A percentile compares a stretch with the other conserved stretches of the same genome.
Evolutionary conservation across 2,113 vertebrate species (phyloP).

Genomic region (Suricata suricatta): DNA sequence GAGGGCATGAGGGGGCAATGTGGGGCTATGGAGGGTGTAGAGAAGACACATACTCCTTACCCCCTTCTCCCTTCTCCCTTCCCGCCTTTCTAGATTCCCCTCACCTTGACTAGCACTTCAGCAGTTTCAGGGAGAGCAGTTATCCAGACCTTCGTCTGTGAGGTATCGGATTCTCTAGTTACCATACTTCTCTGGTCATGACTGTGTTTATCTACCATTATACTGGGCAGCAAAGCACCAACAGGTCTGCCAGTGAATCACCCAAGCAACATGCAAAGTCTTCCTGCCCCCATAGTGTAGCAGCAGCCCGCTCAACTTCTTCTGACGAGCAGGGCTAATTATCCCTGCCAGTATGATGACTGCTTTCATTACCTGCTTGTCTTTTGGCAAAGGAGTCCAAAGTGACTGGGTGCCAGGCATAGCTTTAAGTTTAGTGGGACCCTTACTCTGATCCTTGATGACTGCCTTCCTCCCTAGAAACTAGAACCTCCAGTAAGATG

Average conservation of each 20-base stretch:
- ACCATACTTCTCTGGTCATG: not conserved
- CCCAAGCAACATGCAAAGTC: not conserved
- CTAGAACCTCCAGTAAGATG: not conserved
- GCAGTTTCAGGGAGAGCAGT: not conserved
- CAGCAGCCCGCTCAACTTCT: not conserved
- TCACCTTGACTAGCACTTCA: not conserved
- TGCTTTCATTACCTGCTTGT: not conserved
- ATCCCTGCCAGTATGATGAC: not conserved
- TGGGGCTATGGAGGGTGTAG: not conserved
- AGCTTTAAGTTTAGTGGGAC: not conserved
- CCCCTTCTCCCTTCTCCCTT: too few relatives aligned
- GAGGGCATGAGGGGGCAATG: not conserved
- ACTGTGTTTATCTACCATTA: not conserved
- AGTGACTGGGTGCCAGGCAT: not conserved
- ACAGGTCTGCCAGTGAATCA: not conserved
- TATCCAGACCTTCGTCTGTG: not conserved
- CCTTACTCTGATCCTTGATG: not conserved
- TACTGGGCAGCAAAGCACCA: not conserved
- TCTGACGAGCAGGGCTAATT: not conserved
- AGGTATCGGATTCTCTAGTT: not conserved
- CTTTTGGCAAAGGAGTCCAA: not conserved
- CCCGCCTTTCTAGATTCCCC: not conserved
- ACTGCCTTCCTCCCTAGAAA: not conserved
- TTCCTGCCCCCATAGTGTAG: not conserved
- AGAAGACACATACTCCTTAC: not conserved